Evolutionary conservation across 2,888 invertebrate species (phyloP).

Genomic region (Thymelicus sylvestris): DNA sequence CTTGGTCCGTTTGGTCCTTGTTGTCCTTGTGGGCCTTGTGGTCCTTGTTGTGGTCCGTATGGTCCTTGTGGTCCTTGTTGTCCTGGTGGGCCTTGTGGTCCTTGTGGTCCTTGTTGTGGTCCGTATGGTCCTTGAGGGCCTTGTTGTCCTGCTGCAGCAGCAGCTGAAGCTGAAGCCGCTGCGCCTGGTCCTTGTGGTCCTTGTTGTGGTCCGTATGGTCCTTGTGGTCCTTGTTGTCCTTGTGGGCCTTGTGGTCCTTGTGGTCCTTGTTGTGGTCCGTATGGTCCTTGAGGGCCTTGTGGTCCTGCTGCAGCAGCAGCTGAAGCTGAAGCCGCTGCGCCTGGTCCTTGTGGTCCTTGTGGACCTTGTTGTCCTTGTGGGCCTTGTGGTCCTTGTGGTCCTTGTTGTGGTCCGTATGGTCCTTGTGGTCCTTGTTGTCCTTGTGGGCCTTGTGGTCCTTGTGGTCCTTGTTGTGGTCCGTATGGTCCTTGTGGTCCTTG

Average conservation of each 20-base stretch:
- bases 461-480: no score
- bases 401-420: no score
- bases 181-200: not conserved
- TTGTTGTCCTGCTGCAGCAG: not conserved
- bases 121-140: not conserved
- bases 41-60: not conserved
- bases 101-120: not conserved
- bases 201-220: no score
- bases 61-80: not conserved
- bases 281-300: no score
- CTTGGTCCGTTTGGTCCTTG: not conserved
- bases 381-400: no score
- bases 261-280: no score
- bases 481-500: no score
- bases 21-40: not conserved
- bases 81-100: not conserved
- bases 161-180: not conserved
- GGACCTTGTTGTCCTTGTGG: no score
- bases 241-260: not conserved
- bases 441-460: not conserved
- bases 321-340: no score
- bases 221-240: not conserved
- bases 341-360: no score
- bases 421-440: not conserved
- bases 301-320: no score